Conservation (phyloP, 1,140 invertebrate species). For the Forficula auricularia region DNA sequence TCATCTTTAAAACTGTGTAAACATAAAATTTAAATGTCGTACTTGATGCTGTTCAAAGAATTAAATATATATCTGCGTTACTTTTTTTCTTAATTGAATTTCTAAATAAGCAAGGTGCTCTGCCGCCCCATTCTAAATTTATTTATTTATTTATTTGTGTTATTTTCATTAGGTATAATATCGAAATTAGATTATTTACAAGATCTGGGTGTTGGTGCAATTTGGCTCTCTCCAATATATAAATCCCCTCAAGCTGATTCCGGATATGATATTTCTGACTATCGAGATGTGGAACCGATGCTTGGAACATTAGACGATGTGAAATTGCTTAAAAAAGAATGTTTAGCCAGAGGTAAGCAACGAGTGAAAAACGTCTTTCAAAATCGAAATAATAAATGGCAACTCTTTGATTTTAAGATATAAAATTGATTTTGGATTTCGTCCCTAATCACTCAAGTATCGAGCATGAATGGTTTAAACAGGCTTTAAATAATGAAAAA, state of each 20-base stretch:
- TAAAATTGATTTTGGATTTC: slow-evolving; percentile 43
- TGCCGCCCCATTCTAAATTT: too few species aligned
- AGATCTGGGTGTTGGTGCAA: slow-evolving; percentile 34
- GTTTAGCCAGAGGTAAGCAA: slow-evolving; percentile 18
- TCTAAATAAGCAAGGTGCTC: too few species aligned
- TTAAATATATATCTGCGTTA: too few species aligned
- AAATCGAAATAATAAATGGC: too few species aligned
- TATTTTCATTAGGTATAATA: slow-evolving; percentile 1
- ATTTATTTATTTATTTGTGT: too few species aligned
- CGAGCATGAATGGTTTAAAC: slow-evolving; percentile 50
- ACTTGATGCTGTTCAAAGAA: too few species aligned
- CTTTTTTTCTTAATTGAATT: too few species aligned
- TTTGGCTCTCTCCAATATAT: slow-evolving; percentile 50
- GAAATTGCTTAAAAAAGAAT: slow-evolving; percentile 25
- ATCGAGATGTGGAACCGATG: slow-evolving; percentile 33
- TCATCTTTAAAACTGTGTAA: too few species aligned
- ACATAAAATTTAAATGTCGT: too few species aligned
- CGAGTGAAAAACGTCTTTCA: too few species aligned
- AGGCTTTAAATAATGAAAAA: slow-evolving; percentile 32
- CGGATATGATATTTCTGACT: slow-evolving; percentile 46
- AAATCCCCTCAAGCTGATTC: slow-evolving; percentile 45
- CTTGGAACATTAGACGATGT: slow-evolving; percentile 48
- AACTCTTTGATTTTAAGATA: slow-evolving; percentile 21
- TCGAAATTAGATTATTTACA: slow-evolving; percentile 3
- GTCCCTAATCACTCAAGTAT: slow-evolving; percentile 54